A percentile compares a stretch with the other conserved stretches of the same genome.
These are phyloP conservation scores for Brachystomella parvula DNA, from an alignment of 1,140 invertebrate species.

Conservation along the genomic window DNA sequence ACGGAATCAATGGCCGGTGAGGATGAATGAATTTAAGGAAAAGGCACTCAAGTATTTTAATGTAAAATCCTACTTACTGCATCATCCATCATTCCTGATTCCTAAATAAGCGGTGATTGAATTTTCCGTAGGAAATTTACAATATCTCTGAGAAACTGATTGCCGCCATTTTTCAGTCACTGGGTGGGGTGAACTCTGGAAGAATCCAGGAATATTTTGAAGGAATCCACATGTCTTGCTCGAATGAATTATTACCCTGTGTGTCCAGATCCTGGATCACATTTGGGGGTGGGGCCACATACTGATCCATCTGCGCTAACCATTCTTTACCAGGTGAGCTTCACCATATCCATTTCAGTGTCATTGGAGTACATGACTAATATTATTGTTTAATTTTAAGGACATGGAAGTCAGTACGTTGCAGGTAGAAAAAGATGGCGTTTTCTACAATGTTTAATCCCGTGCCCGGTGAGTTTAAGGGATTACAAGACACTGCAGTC, in stretches of 20 bases:
- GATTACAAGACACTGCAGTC: too few species aligned
- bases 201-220: slow-evolving; percentile 14
- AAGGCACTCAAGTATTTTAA: slow-evolving; percentile 12
- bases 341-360: not conserved
- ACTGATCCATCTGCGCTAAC: slow-evolving; percentile 17
- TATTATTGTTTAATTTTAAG: slow-evolving; percentile 18
- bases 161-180: slow-evolving; percentile 17
- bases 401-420: slow-evolving; percentile 12
- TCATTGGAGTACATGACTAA: not conserved
- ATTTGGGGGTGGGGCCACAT: slow-evolving; percentile 30
- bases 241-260: slow-evolving; percentile 26
- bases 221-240: slow-evolving; percentile 19
- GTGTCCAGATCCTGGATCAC: slow-evolving; percentile 8
- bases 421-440: slow-evolving; percentile 5
- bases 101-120: not conserved
- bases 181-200: slow-evolving; percentile 12
- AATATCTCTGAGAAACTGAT: slow-evolving; percentile 12
- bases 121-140: slow-evolving; percentile 18
- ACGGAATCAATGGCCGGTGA: slow-evolving; percentile 24
- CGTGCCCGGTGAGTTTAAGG: slow-evolving; percentile 16
- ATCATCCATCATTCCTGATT: not conserved
- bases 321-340: not conserved
- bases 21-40: slow-evolving; percentile 20
- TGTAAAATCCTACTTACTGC: not conserved
- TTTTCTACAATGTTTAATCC: slow-evolving; percentile 11